Evolutionary conservation across 35 echinoderm and acorn worm genomes (phyloP).

Genomic region (Holothuria glaberrima): DNA sequence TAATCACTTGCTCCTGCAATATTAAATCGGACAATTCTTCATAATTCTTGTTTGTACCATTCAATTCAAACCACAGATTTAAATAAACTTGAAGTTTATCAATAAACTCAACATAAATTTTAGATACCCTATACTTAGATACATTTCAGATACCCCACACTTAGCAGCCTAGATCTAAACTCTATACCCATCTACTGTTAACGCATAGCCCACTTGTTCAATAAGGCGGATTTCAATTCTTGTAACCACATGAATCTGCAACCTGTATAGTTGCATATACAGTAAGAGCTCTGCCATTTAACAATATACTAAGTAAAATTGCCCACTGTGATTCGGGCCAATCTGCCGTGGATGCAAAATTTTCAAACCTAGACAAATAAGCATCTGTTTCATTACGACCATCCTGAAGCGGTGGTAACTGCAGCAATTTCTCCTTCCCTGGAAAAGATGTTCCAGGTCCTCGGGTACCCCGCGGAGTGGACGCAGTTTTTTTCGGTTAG

Average conservation of each 20-base stretch:
- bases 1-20: conserved; percentile 42
- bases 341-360: conserved; percentile 27
- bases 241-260: conserved; percentile 47
- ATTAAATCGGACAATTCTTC: conserved; percentile 47
- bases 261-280: conserved; percentile 28
- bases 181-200: too few species aligned
- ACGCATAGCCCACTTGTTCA: too few species aligned
- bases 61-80: conserved; percentile 50
- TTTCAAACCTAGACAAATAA: conserved; percentile 56
- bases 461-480: too few species aligned
- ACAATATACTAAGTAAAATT: conserved; percentile 41
- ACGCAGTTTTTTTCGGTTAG: too few species aligned
- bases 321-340: conserved; percentile 43
- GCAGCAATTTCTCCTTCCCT: not conserved
- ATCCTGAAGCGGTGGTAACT: conserved; percentile 45
- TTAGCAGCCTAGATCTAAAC: too few species aligned
- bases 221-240: too few species aligned
- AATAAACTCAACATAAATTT: conserved; percentile 48
- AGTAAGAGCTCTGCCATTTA: conserved; percentile 51
- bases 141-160: too few species aligned
- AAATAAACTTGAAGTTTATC: conserved; percentile 46
- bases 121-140: too few species aligned
- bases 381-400: conserved; percentile 60
- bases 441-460: too few species aligned
- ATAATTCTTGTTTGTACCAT: conserved; percentile 14